phyloP scores from a whole-genome alignment of 2,113 vertebrate species.

The Aleadryas rufinucha region DNA sequence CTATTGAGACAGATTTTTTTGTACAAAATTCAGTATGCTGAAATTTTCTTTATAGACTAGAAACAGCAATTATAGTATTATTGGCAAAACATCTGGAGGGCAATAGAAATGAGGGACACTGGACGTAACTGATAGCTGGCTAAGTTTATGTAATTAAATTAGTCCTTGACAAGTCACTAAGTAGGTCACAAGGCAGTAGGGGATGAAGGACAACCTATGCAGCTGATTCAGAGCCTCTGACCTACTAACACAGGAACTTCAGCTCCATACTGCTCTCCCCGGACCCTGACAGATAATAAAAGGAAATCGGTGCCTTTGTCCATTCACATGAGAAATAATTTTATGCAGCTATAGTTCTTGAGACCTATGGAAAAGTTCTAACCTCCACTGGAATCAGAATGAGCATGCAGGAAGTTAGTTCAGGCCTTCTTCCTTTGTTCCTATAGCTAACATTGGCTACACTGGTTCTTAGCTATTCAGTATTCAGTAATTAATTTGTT shows the following conservation, averaged over 20 bases:
- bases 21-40: neutral
- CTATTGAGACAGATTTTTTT: neutral
- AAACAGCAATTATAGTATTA: neutral
- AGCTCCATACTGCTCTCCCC: neutral
- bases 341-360: neutral
- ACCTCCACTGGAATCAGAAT: neutral
- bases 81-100: neutral
- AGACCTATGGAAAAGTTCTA: neutral
- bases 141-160: neutral
- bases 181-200: neutral
- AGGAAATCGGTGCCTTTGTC: neutral
- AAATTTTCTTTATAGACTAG: neutral
- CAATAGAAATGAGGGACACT: neutral
- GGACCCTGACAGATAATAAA: neutral
- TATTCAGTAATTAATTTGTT: neutral
- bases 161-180: neutral
- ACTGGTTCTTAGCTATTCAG: neutral
- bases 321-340: neutral
- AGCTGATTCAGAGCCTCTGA: neutral
- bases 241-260: neutral
- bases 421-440: neutral
- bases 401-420: neutral
- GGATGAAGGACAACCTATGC: neutral
- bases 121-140: neutral
- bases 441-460: neutral